Evolutionary conservation across 2,888 invertebrate genomes (phyloP), one percentile per base, ranked within the genome.

Genomic region (Rhorus exstirpatorius): DNA sequence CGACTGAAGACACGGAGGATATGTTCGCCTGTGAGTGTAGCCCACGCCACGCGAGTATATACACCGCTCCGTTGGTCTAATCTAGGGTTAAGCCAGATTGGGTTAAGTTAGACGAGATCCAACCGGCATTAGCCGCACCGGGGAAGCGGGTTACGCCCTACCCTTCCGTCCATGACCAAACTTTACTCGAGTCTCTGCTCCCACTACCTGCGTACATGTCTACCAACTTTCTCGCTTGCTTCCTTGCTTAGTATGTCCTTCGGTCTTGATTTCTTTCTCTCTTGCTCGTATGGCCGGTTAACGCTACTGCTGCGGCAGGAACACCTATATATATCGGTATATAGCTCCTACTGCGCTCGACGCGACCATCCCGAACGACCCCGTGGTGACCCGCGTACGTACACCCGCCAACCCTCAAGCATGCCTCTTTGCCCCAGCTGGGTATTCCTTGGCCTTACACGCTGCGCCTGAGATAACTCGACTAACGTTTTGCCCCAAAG

Each of bases 51-150:
- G 72, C 60, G 78, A 83, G 78, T 81, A 75, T 60, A 87, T 86
- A 88, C 79, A 86, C 85, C 86, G n/a, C n/a, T n/a, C 87, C 86
- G 86, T 85, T 88, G 87, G 86, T 87, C 88, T 90, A 90, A 91
- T 91, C 90, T 90, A 87, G 88, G 88, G 86, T 87, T 88, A 90
- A 90, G 88, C 88, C 88, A 85, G 85, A 86, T 86, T 84, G 85
- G 87, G 87, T 89, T 89, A 88, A 87, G 88, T 89, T 90, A 86
- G 86, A 88, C 87, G 86, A 85, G 87, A 87, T 86, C 87, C 85
- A 67, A 77, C 84, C 71, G 86, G 86, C 88, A 89, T 90, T 88
- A 89, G 87, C 87, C 88, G 87, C 85, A 87, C 81, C 84, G 81
- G 85, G 84, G 70, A 21, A 46, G 55, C 10, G 83, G 83, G 79